Percentiles rank a stretch among this genome's conserved stretches.
phyloP scores from a whole-genome alignment of 1,140 invertebrate genomes.

The Polypedilum vanderplanki region DNA sequence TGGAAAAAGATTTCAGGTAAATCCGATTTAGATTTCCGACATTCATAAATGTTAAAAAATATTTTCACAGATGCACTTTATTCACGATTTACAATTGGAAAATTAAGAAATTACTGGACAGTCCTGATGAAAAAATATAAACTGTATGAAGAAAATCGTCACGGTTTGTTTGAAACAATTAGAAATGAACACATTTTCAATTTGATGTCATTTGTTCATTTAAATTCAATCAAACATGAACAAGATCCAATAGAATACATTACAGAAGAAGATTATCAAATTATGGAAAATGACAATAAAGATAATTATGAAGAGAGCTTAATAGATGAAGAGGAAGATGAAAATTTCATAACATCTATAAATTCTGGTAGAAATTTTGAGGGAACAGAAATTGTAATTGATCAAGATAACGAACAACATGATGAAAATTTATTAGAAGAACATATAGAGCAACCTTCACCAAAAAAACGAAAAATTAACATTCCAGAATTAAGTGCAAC shows the following conservation, averaged over 20 bases:
- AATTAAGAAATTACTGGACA: not conserved
- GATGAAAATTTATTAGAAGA: not conserved
- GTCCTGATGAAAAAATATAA: not conserved
- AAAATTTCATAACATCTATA: too few species aligned
- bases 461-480: not conserved
- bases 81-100: not conserved
- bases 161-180: not conserved
- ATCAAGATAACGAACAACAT: not conserved
- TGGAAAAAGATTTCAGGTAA: not conserved
- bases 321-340: not conserved
- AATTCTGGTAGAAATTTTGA: not conserved
- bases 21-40: not conserved
- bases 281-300: not conserved
- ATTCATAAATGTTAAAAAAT: not conserved
- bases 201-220: not conserved
- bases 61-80: not conserved
- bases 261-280: not conserved
- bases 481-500: not conserved
- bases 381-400: not conserved
- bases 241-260: not conserved
- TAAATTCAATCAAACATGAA: not conserved
- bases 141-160: not conserved
- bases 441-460: not conserved
- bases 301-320: not conserved
- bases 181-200: conserved; percentile 1